phyloP scores from a whole-genome alignment of 2,888 invertebrate species.

The Trichopria drosophilae region DNA sequence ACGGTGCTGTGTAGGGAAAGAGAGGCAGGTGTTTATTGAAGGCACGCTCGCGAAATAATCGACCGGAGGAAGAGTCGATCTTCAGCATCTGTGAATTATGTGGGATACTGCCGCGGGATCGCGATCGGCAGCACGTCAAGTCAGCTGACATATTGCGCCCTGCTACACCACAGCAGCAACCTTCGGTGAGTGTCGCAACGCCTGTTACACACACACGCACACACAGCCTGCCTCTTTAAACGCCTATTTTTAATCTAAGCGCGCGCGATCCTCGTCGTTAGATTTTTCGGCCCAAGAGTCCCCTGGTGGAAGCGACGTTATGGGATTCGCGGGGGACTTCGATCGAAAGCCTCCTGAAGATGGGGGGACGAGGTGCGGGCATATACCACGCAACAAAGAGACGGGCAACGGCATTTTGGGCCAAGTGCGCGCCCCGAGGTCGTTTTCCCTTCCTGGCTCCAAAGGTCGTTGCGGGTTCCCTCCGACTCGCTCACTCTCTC shows the following conservation, averaged over 20 bases:
- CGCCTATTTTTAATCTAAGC: slow-evolving; percentile 12
- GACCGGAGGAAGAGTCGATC: slow-evolving; percentile 34
- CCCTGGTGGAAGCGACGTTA: too few relatives aligned
- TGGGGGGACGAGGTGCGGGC: neutral
- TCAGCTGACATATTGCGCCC: slow-evolving; percentile 60
- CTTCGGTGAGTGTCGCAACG: slow-evolving; percentile 26
- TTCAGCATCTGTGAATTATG: slow-evolving; percentile 52
- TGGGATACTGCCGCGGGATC: slow-evolving; percentile 55
- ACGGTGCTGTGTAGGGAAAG: neutral
- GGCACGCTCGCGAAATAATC: too few relatives aligned
- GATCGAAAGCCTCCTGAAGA: too few relatives aligned
- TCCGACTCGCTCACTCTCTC: neutral
- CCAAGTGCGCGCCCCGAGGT: slow-evolving; percentile 18
- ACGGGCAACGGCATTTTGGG: slow-evolving; percentile 20
- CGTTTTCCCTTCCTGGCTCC: slow-evolving; percentile 8
- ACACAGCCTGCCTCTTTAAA: too few relatives aligned
- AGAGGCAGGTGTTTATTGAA: neutral
- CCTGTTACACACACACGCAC: too few relatives aligned
- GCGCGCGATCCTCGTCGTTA: neutral
- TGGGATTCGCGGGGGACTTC: too few relatives aligned
- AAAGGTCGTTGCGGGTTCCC: slow-evolving; percentile 5
- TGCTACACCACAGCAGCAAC: slow-evolving; percentile 50
- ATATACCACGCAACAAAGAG: neutral
- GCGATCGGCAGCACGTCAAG: slow-evolving; percentile 57
- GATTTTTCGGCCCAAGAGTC: neutral